These are phyloP conservation scores for Ennomos fuscantarius DNA, from an alignment of 2,888 invertebrate species.

Conservation along the genomic window DNA sequence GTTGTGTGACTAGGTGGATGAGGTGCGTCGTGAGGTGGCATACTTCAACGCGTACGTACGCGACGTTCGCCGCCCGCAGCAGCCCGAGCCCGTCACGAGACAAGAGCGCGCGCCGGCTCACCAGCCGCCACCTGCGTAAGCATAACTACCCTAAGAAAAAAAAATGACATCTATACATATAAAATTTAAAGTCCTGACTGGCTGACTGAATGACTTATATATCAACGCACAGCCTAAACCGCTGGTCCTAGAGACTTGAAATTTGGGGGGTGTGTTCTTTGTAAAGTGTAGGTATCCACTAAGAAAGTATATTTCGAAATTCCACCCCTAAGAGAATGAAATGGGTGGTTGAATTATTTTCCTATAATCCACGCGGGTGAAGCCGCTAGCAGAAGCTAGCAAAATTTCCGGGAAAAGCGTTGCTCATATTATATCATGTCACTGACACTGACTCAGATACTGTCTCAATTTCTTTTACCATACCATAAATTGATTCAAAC, in stretches of 20 bases:
- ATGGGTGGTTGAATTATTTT: no score
- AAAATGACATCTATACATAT: no score
- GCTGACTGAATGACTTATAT: no score
- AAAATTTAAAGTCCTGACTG: no score
- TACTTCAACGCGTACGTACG: constrained; percentile 98
- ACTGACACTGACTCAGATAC: constrained; percentile 7
- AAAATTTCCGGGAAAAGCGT: neutral
- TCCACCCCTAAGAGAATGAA: no score
- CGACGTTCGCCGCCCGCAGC: constrained; percentile 97
- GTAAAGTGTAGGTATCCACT: no score
- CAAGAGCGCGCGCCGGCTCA: constrained; percentile 60
- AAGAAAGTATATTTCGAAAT: no score
- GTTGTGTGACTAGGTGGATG: constrained; percentile 87
- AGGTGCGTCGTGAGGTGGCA: constrained; percentile 97
- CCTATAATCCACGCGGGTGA: no score
- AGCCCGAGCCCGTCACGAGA: constrained; percentile 93
- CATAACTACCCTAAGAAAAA: constrained; percentile 21
- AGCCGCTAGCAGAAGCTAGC: no score
- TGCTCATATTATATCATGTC: neutral
- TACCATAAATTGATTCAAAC: constrained; percentile 4
- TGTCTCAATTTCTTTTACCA: constrained; percentile 4
- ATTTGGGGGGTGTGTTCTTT: no score
- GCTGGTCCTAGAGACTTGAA: no score
- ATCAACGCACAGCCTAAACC: no score
- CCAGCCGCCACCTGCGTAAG: constrained; percentile 54